Percentiles rank a stretch among this genome's conserved stretches.
Conservation (phyloP, 2,113 vertebrate species). For the Gopherus flavomarginatus region DNA sequence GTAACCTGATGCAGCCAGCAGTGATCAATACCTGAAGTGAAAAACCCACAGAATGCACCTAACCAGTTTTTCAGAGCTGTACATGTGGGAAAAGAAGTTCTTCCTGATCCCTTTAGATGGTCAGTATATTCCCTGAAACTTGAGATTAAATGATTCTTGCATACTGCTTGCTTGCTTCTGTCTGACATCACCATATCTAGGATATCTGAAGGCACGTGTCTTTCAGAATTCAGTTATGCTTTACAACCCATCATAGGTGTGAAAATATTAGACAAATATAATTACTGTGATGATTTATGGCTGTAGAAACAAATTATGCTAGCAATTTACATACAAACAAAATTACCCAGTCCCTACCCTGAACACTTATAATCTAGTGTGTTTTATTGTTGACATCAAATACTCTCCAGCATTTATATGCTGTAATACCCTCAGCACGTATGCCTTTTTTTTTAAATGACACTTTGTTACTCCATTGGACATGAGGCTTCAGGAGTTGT, state of each 20-base stretch:
- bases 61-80: no score
- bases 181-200: no score
- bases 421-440: neutral
- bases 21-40: no score
- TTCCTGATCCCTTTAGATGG: no score
- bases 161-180: no score
- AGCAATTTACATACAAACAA: neutral
- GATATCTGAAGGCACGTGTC: neutral
- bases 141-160: no score
- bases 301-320: neutral
- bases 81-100: no score
- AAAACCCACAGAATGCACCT: no score
- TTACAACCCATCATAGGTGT: neutral
- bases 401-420: neutral
- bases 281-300: neutral
- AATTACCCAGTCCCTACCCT: no score
- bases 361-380: neutral
- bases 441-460: neutral
- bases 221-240: neutral
- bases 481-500: neutral
- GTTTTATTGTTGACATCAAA: neutral
- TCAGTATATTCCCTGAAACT: no score
- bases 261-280: no score
- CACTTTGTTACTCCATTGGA: neutral
- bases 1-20: no score